Base-by-base conservation (phyloP, 2,113 vertebrate species). In the Oriolus oriolus region DNA sequence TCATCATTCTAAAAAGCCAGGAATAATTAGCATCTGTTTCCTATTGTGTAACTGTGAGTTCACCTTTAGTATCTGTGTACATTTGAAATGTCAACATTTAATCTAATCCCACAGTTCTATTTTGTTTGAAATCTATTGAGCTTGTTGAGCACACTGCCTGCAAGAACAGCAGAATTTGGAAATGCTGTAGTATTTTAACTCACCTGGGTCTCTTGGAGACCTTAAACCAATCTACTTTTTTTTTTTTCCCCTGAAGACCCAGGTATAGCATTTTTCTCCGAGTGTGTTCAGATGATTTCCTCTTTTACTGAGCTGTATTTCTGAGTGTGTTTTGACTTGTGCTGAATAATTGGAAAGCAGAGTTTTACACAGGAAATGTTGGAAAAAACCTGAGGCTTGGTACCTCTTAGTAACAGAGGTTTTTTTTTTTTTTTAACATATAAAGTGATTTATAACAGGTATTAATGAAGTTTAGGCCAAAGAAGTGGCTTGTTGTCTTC, bases 391-490 rank as follows among this genome's bases (percentile, higher is more conserved):
- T 44, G 50, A 78, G 37, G 13, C 27, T 82, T 66, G 39, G 7
- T 93, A 41, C 20, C 8, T 50, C 47, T 83, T 6, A 3, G 6
- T 49, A 56, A 10, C 9, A 54, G 13, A 41, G 13, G 4, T 12
- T 2, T 0, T 1, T 61, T n/a, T 12, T 2, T 0, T 1, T 60
- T 54, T 52, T 37, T 14, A 35, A n/a, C 15, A 19, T 35, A 35
- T 19, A 26, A 69, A 74, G 15, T 68, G 3, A 63, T 63, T n/a
- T 79, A 27, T 75, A 53, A 17, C 28, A 2, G 11, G 0, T 81
- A 26, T 65, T 89, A 52, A 35, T 60, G 16, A 33, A n/a, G 33
- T 63, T 88, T n/a, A 54, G n/a, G 59, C 10, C 18, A 16, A 31
- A 66, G 49, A 56, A 61, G 31, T 44, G 42, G 27, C 21, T 54